Conservation (phyloP, 23 tunicate genomes). For the Corella eumyota region DNA sequence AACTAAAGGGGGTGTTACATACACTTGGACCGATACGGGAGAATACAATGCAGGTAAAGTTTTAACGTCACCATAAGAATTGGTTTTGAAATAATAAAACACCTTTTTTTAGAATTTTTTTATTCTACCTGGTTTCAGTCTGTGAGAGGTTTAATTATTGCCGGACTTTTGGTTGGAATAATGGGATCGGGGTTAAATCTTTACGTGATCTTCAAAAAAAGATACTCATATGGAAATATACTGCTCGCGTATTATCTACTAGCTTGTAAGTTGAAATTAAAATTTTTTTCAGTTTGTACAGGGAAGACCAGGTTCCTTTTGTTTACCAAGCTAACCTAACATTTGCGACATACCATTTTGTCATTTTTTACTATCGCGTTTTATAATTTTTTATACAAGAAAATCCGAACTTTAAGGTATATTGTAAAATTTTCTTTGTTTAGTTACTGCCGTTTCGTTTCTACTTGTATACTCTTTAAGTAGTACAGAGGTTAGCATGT, state of each 20-base stretch:
- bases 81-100: background rate
- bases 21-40: constrained; percentile 43
- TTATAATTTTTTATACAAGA: no score
- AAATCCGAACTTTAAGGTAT: no score
- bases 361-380: no score
- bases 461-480: no score
- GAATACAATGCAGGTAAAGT: constrained; percentile 14
- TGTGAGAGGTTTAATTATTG: constrained; percentile 75
- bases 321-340: no score
- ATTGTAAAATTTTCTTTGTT: no score
- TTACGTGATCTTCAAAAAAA: constrained; percentile 9
- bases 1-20: constrained; percentile 20
- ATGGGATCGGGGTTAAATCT: constrained; percentile 42
- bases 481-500: no score
- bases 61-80: no score
- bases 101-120: constrained; percentile 34
- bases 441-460: no score
- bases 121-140: constrained; percentile 60
- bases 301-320: no score
- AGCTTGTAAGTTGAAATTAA: constrained; percentile 53
- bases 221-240: constrained; percentile 10
- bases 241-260: constrained; percentile 57
- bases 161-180: constrained; percentile 49
- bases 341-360: no score
- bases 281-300: no score